Conservation (phyloP, 2,888 invertebrate genomes). For the Liposcelis brunnea region DNA sequence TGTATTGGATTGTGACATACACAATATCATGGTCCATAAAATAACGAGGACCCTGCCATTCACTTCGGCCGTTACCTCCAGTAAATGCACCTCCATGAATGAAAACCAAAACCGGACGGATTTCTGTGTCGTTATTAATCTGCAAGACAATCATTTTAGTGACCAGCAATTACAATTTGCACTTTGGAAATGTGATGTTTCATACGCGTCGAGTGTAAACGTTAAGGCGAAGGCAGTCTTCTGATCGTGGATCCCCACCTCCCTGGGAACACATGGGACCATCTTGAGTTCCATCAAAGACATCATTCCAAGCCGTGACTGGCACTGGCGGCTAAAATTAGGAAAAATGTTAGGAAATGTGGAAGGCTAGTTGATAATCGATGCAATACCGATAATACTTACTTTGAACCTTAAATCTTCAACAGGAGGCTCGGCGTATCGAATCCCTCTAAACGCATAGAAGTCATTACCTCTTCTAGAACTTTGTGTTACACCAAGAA, state of each 20-base stretch:
- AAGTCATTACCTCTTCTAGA: too few relatives aligned
- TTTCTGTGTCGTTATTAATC: too few relatives aligned
- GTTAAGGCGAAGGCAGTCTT: too few relatives aligned
- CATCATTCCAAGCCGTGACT: constrained; percentile 26
- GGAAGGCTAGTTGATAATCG: too few relatives aligned
- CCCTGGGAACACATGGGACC: constrained; percentile 13
- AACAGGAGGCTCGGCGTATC: constrained; percentile 24
- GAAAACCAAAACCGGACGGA: constrained; percentile 22
- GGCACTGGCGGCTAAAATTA: constrained; percentile 26
- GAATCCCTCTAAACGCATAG: too few relatives aligned
- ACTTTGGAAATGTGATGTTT: too few relatives aligned
- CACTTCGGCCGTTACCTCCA: constrained; percentile 17
- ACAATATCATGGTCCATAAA: constrained; percentile 15
- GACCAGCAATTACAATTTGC: too few relatives aligned
- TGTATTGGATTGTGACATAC: constrained; percentile 15
- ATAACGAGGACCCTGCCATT: constrained; percentile 14
- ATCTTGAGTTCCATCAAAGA: constrained; percentile 26
- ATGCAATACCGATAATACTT: not conserved
- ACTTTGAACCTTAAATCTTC: not conserved
- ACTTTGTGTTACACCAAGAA: too few relatives aligned
- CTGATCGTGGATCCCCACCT: constrained; percentile 16
- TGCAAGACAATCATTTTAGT: too few relatives aligned
- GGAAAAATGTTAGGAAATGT: too few relatives aligned
- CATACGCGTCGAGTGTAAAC: too few relatives aligned
- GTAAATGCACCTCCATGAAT: constrained; percentile 23